phyloP scores from a whole-genome alignment of 1,140 invertebrate genomes.

The Lasaia peninsularis region DNA sequence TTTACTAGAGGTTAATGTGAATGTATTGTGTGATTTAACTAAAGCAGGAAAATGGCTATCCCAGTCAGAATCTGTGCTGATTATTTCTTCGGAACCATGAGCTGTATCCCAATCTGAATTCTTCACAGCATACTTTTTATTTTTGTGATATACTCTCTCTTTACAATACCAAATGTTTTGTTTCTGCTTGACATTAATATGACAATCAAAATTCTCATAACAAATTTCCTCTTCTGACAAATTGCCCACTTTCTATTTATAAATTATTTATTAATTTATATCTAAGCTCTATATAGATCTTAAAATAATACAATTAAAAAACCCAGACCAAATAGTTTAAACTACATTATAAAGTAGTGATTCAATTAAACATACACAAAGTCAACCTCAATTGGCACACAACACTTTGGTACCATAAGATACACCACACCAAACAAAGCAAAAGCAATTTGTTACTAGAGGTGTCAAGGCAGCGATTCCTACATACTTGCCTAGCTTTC shows the following conservation, averaged over 20 bases:
- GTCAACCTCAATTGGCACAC: too few relatives aligned
- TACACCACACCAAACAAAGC: too few relatives aligned
- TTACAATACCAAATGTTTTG: slow-evolving; percentile 56
- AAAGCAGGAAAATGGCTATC: slow-evolving; percentile 63
- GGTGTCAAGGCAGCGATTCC: too few relatives aligned
- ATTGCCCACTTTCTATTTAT: slow-evolving; percentile 45
- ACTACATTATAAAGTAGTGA: too few relatives aligned
- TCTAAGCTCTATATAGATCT: slow-evolving; percentile 12
- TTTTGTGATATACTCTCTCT: slow-evolving; percentile 61
- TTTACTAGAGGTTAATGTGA: slow-evolving; percentile 55
- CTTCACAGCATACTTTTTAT: slow-evolving; percentile 35
- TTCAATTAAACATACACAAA: too few relatives aligned
- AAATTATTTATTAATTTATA: not conserved
- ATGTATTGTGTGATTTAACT: slow-evolving; percentile 62
- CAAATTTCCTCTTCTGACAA: slow-evolving; percentile 58
- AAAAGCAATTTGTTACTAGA: too few relatives aligned
- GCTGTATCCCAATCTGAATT: slow-evolving; percentile 37
- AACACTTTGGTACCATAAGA: too few relatives aligned
- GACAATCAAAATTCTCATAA: slow-evolving; percentile 45
- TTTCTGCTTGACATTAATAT: slow-evolving; percentile 30
- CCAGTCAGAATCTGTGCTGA: slow-evolving; percentile 63
- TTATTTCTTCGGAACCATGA: slow-evolving; percentile 56
- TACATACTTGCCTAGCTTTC: too few relatives aligned
- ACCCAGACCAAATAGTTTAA: too few relatives aligned
- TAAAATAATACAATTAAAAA: not conserved